Evolutionary conservation across 2,888 invertebrate species (phyloP).

Genomic region (Acrobasis suavella): DNA sequence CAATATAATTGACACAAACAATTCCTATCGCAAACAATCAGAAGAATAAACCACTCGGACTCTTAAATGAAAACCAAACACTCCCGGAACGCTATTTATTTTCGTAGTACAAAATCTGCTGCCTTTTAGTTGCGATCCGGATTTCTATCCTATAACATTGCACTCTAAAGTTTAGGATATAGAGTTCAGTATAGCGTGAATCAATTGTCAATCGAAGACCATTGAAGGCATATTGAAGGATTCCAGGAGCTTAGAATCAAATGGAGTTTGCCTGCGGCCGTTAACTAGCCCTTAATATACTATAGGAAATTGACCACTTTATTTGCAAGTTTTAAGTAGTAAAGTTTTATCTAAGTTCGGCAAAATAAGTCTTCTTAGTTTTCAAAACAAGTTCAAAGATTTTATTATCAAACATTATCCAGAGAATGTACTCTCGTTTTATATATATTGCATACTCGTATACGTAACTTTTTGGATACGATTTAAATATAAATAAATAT

Average conservation of each 20-base stretch:
- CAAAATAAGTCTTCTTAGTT: too few relatives aligned
- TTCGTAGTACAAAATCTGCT: background rate
- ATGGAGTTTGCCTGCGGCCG: background rate
- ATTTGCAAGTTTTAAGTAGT: too few relatives aligned
- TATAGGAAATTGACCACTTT: too few relatives aligned
- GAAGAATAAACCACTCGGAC: slow-evolving; percentile 14
- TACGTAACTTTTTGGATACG: too few relatives aligned
- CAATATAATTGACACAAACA: slow-evolving; percentile 16
- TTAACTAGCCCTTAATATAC: too few relatives aligned
- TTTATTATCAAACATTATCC: too few relatives aligned
- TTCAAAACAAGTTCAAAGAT: too few relatives aligned
- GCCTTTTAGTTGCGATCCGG: slow-evolving; percentile 5
- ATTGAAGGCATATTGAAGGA: background rate
- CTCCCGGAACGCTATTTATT: background rate
- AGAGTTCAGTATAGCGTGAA: background rate
- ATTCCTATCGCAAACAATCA: background rate
- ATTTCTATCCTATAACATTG: background rate
- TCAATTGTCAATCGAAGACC: background rate
- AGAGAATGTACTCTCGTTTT: too few relatives aligned
- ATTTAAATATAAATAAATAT: too few relatives aligned
- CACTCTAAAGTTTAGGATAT: background rate
- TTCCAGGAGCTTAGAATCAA: background rate
- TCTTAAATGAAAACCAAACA: slow-evolving; percentile 17
- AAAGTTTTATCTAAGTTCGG: too few relatives aligned
- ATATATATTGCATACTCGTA: too few relatives aligned